Evolutionary conservation across 2,797 vertebrate genomes (phyloP).

Genomic region (Oreortyx pictus): DNA sequence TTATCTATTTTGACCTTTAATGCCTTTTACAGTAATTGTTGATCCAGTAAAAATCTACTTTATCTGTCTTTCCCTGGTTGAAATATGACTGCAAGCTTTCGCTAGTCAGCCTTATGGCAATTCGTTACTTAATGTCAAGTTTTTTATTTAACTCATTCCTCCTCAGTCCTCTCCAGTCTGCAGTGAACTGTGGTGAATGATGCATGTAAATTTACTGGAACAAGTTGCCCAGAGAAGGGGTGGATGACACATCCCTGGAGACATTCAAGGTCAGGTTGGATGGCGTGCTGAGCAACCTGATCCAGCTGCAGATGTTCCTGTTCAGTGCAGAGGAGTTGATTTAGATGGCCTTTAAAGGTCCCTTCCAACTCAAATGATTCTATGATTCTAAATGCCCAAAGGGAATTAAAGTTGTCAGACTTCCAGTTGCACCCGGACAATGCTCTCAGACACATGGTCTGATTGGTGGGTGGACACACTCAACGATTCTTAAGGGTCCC

Average conservation of each 20-base stretch:
- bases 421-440: background rate
- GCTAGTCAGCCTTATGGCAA: background rate
- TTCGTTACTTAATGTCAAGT: background rate
- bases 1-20: constrained; percentile 72
- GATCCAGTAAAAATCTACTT: constrained; percentile 62
- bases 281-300: no score
- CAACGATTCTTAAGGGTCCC: background rate
- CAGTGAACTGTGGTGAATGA: background rate
- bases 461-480: background rate
- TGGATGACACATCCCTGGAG: no score
- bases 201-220: background rate
- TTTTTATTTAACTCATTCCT: background rate
- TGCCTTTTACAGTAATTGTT: constrained; percentile 61
- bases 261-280: no score
- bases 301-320: no score
- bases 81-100: constrained; percentile 32
- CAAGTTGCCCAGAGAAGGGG: no score
- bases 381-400: background rate
- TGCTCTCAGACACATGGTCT: background rate
- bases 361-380: no score
- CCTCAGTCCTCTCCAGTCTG: background rate
- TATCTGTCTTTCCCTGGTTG: constrained; percentile 28
- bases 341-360: no score
- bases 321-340: no score
- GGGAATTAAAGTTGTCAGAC: background rate